Percentiles rank a stretch among this genome's conserved stretches.
phyloP scores from a whole-genome alignment of 2,888 invertebrate species.

The Perdita meconis region DNA sequence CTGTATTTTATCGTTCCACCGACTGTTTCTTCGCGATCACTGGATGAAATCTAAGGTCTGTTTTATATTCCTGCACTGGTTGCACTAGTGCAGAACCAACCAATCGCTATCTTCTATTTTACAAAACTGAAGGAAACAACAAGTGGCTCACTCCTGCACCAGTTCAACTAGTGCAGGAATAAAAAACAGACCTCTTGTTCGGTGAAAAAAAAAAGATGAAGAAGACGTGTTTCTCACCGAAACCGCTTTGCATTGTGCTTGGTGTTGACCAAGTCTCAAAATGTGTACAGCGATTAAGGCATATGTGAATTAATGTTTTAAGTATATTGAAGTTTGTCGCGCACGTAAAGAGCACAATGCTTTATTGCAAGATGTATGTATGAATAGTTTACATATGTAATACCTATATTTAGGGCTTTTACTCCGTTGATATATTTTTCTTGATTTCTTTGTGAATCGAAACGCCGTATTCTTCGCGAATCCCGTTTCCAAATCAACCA shows the following conservation, averaged over 20 bases:
- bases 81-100: no score
- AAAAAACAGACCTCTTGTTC: no score
- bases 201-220: constrained; percentile 6
- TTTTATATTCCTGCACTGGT: no score
- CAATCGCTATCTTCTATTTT: no score
- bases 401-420: constrained; percentile 60
- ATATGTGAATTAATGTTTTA: constrained; percentile 49
- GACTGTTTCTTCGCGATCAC: constrained; percentile 47
- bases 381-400: constrained; percentile 62
- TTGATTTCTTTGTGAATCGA: constrained; percentile 53
- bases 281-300: constrained; percentile 33
- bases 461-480: constrained; percentile 43
- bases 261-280: constrained; percentile 43
- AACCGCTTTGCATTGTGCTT: constrained; percentile 41
- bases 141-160: no score
- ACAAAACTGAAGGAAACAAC: no score
- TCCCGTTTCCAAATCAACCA: constrained; percentile 61
- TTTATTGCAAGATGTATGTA: constrained; percentile 66
- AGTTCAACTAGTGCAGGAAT: no score
- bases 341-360: constrained; percentile 61
- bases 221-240: constrained; percentile 43
- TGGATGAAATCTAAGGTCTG: constrained; percentile 28
- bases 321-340: constrained; percentile 59
- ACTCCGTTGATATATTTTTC: constrained; percentile 55
- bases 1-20: constrained; percentile 36